Base-by-base conservation (phyloP, 2,113 vertebrate species). In the Hassar affinis region DNA sequence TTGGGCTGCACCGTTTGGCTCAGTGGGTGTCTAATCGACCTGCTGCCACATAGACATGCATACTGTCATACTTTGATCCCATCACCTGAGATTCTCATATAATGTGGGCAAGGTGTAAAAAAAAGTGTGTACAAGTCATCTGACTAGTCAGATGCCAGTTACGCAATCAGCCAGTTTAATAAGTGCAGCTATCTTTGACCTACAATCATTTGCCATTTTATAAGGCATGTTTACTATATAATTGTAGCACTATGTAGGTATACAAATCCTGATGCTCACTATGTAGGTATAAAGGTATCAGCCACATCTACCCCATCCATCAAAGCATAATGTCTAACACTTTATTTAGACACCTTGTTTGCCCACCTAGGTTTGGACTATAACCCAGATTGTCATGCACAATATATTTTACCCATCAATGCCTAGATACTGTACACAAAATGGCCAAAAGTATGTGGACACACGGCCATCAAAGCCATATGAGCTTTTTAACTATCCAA, bases 1-100 rank as follows among this genome's bases (percentile, higher is more conserved):
- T 84, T 89, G 82, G 76, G 80, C 47, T 61, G 80, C 12, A 75
- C 81, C 49, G 88, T 83, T 76, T 56, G 57, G 25, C 6, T 2
- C 54, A 38, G 86, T 81, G 49, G 87, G 78, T 84, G 89, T 85
- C 27, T 79, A 51, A 38, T 59, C 35, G 56, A 22, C 69, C 77
- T n/a, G 15, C 8, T 79, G 88, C 86, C 92, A 92, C 91, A 85
- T 27, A 25, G 76, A 84, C 82, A 87, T 83, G 18, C 82, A 87
- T 83, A 15, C 72, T 83, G 75, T 27, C 51, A 87, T 87, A 93
- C 91, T 93, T 91, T 92, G 88, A 66, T 38, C 64, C 27, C 18
- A 47, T 91, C 72, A 52, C 66, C 82, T 82, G 88, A 89, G 56
- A 35, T 78, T 35, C 25, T 7, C 45, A 45, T 79, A 5, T 30